Evolutionary conservation across 2,888 invertebrate species (phyloP), one percentile per base, ranked within the genome.

Genomic region (Erebia epiphron): DNA sequence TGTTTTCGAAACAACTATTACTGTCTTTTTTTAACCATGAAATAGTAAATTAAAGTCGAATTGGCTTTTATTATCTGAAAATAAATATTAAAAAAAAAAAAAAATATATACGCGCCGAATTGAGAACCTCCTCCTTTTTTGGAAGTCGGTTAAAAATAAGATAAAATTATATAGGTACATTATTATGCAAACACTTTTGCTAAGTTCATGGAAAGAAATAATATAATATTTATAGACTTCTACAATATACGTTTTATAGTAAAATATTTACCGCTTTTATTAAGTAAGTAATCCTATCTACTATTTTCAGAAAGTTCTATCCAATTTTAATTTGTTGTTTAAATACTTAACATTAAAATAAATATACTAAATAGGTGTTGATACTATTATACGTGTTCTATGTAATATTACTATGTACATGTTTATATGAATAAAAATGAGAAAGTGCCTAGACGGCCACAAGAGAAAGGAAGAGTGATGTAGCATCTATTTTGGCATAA

Each of bases 301-400:
- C 69, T 69, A 69, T 69, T 69, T 69, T 69, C 69, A 41, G 69
- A 61, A 65, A 41, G 60, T 50, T 67, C 60, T 67, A 60, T 60
- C 18, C 41, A 10, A 57, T 66, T 56, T 57, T 4, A 49, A 46
- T 56, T 66, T 66, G 66, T 66, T 66, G 18, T 46, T 49, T 52
- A 9, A 43, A 14, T 56, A 21, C 35, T 35, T 46, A 43, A 43
- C 11, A 43, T 18, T 43, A 65, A 10, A 60, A 16, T 46, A 14
- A 8, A 62, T 14, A 46, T 66, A 66, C 21, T 13, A 56, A 43
- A 46, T 57, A 56, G 66, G 54, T 66, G 56, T 66, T 66, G 43
- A 66, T 56, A 56, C 54, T 16, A 41, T 35, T 54, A 18, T 41
- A 64, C 7, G 35, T 35, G 35, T 35, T 35, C 7, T 64, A 35